phyloP scores from a whole-genome alignment of 2,797 vertebrate genomes.

The Xerus rutilus region DNA sequence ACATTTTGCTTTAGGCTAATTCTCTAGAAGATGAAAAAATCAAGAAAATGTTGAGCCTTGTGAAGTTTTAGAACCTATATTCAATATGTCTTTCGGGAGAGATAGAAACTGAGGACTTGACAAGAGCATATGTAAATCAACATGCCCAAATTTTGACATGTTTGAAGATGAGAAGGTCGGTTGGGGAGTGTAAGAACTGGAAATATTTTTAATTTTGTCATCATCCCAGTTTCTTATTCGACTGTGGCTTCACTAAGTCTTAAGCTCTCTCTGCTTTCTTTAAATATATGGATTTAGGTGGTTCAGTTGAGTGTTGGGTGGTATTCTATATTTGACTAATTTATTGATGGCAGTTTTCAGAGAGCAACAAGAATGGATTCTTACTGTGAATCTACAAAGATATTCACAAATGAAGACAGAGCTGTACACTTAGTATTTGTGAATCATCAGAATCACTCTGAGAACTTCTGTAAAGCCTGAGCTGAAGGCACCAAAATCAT shows the following conservation, averaged over 20 bases:
- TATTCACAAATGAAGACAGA: not conserved
- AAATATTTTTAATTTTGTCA: not conserved
- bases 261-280: not conserved
- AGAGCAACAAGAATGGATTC: not conserved
- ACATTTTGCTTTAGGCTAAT: constrained; percentile 20
- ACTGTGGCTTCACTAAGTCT: not conserved
- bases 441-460: not conserved
- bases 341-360: constrained; percentile 8
- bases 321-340: constrained; percentile 11
- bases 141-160: not conserved
- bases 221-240: not conserved
- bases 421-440: not conserved
- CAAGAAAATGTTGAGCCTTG: not conserved
- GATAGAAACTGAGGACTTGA: not conserved
- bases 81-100: constrained; percentile 21
- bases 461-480: not conserved
- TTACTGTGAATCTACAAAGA: not conserved
- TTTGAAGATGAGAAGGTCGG: not conserved
- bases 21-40: constrained; percentile 19
- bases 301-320: not conserved
- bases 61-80: not conserved
- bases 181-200: not conserved
- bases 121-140: not conserved
- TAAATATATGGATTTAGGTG: not conserved
- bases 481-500: not conserved